Base-by-base conservation (phyloP, 2,113 vertebrate species). In the Parus major region DNA sequence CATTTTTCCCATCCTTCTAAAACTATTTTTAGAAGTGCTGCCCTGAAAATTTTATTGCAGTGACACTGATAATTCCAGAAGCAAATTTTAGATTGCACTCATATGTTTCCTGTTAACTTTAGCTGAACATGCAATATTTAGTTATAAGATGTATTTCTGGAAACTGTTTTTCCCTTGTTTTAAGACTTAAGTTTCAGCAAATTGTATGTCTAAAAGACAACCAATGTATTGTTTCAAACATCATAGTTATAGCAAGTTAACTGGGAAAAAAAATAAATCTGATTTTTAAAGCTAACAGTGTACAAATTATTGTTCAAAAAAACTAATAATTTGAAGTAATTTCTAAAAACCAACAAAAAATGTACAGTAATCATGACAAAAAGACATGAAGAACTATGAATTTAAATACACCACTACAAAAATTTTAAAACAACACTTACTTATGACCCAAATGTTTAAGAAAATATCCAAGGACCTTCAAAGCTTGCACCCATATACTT, bases 401-500 rank as follows among this genome's bases (percentile, higher is more conserved):
- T 2, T 66, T 88, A 55, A 73, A 56, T 33, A 46, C 3, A 35
- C 0, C 3, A 63, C 17, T 24, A 36, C 5, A 70, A 60, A n/a
- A 47, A 76, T 39, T 66, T 89, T 70, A 15, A 91, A 91, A 55
- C 1, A 15, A 55, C 42, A 99, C 99, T 99, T 98, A 99, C 99
- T 99, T 99, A 98, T 99, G 99, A 88, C 99, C 99, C 95, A 99
- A 97, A 96, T 99, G 99, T 96, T 99, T 99, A 90, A 99, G 98
- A 97, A 99, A 99, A 97, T 99, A 99, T 70, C 99, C 99, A 71
- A 99, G 98, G 68, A 99, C 99, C 97, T 99, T 99, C 96, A 99
- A 98, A 76, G 99, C 99, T 96, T 99, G 99, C 63, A 99, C 99
- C 92, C 99, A 98, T 97, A 99, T 99, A 95, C 98, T 99, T 96